Evolutionary conservation across 2,113 vertebrate species (phyloP).

Genomic region (Epinephelus lanceolatus): DNA sequence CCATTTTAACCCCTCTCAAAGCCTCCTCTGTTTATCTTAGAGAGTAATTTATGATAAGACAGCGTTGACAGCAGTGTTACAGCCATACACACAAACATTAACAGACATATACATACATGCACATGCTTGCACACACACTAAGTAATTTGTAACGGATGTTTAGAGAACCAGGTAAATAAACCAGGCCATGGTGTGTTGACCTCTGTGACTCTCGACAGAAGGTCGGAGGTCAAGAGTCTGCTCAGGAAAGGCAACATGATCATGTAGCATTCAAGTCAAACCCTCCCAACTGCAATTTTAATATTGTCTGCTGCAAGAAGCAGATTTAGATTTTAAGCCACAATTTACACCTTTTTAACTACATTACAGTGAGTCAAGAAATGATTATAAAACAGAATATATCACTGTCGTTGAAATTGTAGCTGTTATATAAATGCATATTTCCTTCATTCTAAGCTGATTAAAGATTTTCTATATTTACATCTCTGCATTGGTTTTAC

Average conservation of each 20-base stretch:
- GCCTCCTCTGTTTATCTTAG: constrained; percentile 33
- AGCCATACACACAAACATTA: constrained; percentile 29
- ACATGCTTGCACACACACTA: not conserved
- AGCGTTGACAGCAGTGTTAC: constrained; percentile 31
- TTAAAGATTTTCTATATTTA: not conserved
- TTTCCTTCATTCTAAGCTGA: not conserved
- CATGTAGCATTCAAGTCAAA: constrained; percentile 27
- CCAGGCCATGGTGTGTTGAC: constrained; percentile 14
- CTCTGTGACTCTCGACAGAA: constrained; percentile 39
- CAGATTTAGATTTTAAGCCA: not conserved
- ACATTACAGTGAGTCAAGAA: not conserved
- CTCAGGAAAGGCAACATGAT: constrained; percentile 39
- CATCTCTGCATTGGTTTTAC: not conserved
- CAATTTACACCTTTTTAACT: not conserved
- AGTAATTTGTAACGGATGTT: constrained; percentile 60
- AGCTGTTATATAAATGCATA: not conserved
- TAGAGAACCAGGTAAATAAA: constrained; percentile 63
- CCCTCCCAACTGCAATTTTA: not conserved
- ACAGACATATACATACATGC: constrained; percentile 12
- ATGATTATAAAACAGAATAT: not conserved
- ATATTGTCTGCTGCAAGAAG: not conserved
- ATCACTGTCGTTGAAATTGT: not conserved
- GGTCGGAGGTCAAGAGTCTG: constrained; percentile 64
- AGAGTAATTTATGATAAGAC: constrained; percentile 41
- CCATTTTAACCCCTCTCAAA: not conserved